Evolutionary conservation across 2,113 vertebrate genomes (phyloP), one percentile per base, ranked within the genome.

Genomic region (Zapus hudsonius): DNA sequence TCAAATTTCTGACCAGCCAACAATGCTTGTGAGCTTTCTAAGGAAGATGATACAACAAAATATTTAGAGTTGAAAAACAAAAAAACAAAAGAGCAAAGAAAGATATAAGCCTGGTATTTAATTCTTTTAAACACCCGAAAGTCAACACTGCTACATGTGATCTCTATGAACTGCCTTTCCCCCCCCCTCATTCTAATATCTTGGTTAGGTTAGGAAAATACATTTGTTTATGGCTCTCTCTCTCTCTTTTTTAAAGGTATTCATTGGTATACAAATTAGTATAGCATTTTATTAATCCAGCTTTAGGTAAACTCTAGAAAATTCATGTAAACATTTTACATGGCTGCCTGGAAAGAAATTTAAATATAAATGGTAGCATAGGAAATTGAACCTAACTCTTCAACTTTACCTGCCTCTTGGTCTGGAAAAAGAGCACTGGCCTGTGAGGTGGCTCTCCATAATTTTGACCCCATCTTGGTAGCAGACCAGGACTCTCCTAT

Each of bases 61-160:
- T 96, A 85, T 22, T 92, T 92, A n/a, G n/a, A n/a, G n/a, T n/a
- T n/a, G n/a, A n/a, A n/a, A n/a, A 84, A 36, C 17, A 40, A 25
- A 27, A 66, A 33, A 47, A 47, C 29, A 66, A 13, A 55, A 29
- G 31, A 47, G 36, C 27, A 75, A 15, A 95, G 81, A 93, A 94
- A 72, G 47, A 87, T 6, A 74, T 23, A 25, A 80, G 10, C 17
- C 25, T 96, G 78, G 90, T 86, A 1, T 91, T 91, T 94, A 73
- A 61, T 83, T 57, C 16, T 89, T 23, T 27, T 87, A 69, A 90
- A 92, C 25, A 79, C 84, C 52, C 13, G 69, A 87, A 95, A 36
- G 66, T 55, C 9, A 3, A 47, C 44, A 47, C 36, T 80, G 64
- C 87, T 44, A 79, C 55, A 63, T 25, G 40, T 93, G 67, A 91